Evolutionary conservation across 2,797 vertebrate genomes (phyloP).

Genomic region (Leptoclinus maculatus): DNA sequence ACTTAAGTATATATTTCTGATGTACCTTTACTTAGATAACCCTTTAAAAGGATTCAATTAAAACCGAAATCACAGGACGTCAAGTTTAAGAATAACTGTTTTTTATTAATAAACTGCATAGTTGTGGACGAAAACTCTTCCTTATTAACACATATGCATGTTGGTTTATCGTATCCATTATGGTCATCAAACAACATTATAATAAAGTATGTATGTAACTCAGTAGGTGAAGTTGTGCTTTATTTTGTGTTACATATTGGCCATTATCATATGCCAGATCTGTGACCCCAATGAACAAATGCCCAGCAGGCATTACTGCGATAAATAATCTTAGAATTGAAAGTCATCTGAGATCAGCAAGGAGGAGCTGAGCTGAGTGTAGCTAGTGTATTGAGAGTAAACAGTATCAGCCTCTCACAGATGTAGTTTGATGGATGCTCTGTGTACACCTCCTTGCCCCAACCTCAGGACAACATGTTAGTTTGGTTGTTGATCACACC

Average conservation of each 20-base stretch:
- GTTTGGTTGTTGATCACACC: conserved; percentile 82
- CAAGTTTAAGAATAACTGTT: not conserved
- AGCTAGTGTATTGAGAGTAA: conserved; percentile 33
- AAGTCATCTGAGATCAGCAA: conserved; percentile 31
- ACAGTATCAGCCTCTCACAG: conserved; percentile 73
- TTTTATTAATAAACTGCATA: not conserved
- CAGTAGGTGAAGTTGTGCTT: not conserved
- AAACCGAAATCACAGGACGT: not conserved
- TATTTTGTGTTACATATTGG: not conserved
- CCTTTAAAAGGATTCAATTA: too few relatives aligned
- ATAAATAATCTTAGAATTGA: conserved; percentile 29
- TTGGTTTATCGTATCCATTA: not conserved
- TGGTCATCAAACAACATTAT: not conserved
- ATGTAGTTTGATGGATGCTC: conserved; percentile 81
- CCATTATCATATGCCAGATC: not conserved
- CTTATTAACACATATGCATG: not conserved
- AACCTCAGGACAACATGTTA: conserved; percentile 74
- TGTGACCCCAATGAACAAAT: conserved; percentile 2
- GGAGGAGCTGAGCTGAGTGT: conserved; percentile 35
- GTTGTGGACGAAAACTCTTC: not conserved
- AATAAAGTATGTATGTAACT: not conserved
- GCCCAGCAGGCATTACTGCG: not conserved
- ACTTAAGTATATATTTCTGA: not conserved
- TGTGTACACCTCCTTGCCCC: conserved; percentile 70
- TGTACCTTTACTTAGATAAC: not conserved